Conservation (phyloP, 2,797 vertebrate species). For the Helostoma temminkii region DNA sequence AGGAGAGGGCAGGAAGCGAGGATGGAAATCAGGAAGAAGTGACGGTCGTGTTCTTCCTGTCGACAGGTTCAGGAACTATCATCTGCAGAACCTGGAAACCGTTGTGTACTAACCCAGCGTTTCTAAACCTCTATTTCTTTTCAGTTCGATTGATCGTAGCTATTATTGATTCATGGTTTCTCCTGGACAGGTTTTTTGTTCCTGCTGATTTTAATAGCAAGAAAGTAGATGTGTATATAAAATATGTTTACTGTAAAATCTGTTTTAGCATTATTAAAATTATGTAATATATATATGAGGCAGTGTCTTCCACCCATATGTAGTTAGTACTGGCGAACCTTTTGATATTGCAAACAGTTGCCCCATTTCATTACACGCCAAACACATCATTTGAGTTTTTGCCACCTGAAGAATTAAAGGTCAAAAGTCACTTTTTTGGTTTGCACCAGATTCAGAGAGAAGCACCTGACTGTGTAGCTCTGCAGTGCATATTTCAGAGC, state of each 20-base stretch:
- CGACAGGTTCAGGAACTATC: slow-evolving; percentile 13
- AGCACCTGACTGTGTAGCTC: background rate
- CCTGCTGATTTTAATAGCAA: slow-evolving; percentile 6
- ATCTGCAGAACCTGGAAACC: slow-evolving; percentile 24
- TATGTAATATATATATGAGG: slow-evolving; percentile 18
- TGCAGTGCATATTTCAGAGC: background rate
- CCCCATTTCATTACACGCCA: too few relatives aligned
- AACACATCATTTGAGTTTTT: background rate
- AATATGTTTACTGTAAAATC: slow-evolving; percentile 36
- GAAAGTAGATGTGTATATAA: slow-evolving; percentile 20
- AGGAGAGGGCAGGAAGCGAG: slow-evolving; percentile 21
- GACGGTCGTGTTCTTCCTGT: slow-evolving; percentile 31
- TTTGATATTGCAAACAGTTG: background rate
- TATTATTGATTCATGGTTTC: background rate
- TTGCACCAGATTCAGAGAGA: background rate
- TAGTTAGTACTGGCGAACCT: background rate
- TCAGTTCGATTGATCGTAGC: slow-evolving; percentile 8
- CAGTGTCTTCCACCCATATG: slow-evolving; percentile 7
- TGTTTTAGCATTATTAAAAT: slow-evolving; percentile 21
- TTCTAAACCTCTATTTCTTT: slow-evolving; percentile 16
- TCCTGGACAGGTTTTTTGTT: background rate
- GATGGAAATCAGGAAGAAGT: slow-evolving; percentile 31
- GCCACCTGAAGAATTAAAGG: background rate
- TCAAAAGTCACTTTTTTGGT: background rate
- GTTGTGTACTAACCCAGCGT: slow-evolving; percentile 20